Conservation (phyloP, 2,797 vertebrate species). For the Pseudochirops cupreus region DNA sequence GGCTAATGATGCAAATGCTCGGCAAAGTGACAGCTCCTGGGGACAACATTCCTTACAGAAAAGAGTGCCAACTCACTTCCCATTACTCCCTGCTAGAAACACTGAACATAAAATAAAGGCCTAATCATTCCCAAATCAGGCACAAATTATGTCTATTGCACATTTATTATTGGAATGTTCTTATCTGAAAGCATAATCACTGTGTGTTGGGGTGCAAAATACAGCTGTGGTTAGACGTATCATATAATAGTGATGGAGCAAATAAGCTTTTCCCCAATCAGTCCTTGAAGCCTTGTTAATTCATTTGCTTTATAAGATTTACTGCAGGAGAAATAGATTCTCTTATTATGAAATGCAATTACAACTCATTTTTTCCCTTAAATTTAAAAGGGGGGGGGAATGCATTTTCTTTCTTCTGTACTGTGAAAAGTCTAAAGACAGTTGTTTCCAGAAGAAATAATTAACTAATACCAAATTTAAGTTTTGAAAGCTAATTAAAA, state of each 20-base stretch:
- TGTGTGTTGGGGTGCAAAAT: conserved; percentile 12
- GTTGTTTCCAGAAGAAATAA: conserved; percentile 73
- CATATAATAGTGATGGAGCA: background rate
- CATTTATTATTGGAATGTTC: conserved; percentile 29
- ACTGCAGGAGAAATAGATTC: background rate
- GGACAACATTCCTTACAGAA: conserved; percentile 23
- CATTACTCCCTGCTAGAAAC: conserved; percentile 10
- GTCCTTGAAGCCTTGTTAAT: conserved; percentile 47
- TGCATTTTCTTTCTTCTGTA: background rate
- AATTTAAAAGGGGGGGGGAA: conserved; percentile 48
- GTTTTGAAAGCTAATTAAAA: conserved; percentile 77
- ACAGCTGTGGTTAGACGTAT: background rate
- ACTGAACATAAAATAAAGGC: background rate
- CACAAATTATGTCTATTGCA: background rate
- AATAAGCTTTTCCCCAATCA: conserved; percentile 25
- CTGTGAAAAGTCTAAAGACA: conserved; percentile 58
- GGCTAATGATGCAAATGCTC: background rate
- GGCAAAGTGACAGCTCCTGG: conserved; percentile 1
- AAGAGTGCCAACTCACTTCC: conserved; percentile 11
- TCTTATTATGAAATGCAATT: conserved; percentile 49
- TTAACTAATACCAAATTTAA: conserved; percentile 75
- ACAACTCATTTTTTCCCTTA: conserved; percentile 46
- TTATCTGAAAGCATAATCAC: conserved; percentile 45
- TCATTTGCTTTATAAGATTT: conserved; percentile 27
- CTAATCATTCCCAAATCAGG: conserved; percentile 39